These are phyloP conservation scores for Sinonovacula constricta DNA, from an alignment of 1,140 invertebrate genomes.

Conservation along the genomic window DNA sequence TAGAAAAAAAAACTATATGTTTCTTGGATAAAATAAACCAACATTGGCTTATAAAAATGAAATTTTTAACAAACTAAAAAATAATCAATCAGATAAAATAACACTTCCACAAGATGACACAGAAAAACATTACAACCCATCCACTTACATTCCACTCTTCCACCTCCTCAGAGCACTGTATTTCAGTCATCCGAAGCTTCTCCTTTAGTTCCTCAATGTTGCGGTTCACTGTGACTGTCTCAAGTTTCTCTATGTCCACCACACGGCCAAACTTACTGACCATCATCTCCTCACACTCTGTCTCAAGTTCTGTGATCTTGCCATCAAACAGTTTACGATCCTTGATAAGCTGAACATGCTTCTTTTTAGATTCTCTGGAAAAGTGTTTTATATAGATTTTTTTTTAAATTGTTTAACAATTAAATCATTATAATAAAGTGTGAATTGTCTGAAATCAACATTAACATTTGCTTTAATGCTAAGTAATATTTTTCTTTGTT, in stretches of 20 bases:
- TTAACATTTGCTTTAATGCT: no score
- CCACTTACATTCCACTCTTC: constrained; percentile 69
- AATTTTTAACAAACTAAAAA: no score
- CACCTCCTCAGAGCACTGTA: constrained; percentile 69
- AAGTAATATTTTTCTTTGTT: no score
- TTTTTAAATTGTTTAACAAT: no score
- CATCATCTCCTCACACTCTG: constrained; percentile 76
- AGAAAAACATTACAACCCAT: no score
- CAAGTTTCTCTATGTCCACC: constrained; percentile 77
- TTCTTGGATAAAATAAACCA: not conserved
- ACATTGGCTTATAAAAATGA: no score
- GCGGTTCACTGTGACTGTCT: constrained; percentile 77
- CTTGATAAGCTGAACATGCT: constrained; percentile 76
- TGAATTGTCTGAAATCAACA: no score
- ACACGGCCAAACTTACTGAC: constrained; percentile 76
- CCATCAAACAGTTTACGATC: constrained; percentile 75
- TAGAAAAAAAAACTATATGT: not conserved
- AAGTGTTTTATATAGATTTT: not conserved
- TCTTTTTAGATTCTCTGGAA: constrained; percentile 75
- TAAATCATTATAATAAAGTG: no score
- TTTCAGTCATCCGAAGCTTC: constrained; percentile 71
- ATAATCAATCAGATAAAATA: no score
- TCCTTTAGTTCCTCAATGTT: constrained; percentile 77
- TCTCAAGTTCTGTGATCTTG: constrained; percentile 73
- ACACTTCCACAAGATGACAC: no score